phyloP scores from a whole-genome alignment of 1,140 invertebrate genomes.

The Dendroctonus valens region DNA sequence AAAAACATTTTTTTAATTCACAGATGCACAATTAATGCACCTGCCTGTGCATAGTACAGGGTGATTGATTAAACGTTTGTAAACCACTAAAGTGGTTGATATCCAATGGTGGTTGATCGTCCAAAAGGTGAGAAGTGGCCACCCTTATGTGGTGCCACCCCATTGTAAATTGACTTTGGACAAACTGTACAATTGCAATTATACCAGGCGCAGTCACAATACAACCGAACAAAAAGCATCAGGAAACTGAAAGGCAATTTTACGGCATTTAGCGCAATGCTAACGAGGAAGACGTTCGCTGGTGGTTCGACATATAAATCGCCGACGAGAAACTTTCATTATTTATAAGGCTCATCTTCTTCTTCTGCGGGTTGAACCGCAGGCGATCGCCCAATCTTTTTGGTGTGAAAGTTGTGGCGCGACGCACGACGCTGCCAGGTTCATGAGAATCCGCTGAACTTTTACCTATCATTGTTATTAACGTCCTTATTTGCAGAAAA shows the following conservation, averaged over 20 bases:
- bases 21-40: no score
- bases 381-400: slow-evolving; percentile 30
- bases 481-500: slow-evolving; percentile 19
- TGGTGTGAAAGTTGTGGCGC: slow-evolving; percentile 26
- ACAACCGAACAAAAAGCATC: no score
- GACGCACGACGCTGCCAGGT: slow-evolving; percentile 13
- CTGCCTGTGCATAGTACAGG: no score
- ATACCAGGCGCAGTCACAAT: no score
- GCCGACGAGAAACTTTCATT: slow-evolving; percentile 26
- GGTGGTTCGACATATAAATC: slow-evolving; percentile 16
- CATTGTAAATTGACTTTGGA: no score
- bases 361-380: slow-evolving; percentile 4
- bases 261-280: slow-evolving; percentile 8
- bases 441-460: slow-evolving; percentile 31
- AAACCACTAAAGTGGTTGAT: no score
- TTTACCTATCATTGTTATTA: slow-evolving; percentile 25
- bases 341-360: slow-evolving; percentile 29
- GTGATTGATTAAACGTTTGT: no score
- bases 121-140: no score
- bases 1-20: no score
- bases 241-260: background rate
- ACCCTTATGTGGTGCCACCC: no score
- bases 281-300: slow-evolving; percentile 21
- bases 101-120: no score
- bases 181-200: no score